A percentile compares a stretch with the other conserved stretches of the same genome.
phyloP scores from a whole-genome alignment of 2,113 vertebrate genomes.

The Dicaeum eximium region DNA sequence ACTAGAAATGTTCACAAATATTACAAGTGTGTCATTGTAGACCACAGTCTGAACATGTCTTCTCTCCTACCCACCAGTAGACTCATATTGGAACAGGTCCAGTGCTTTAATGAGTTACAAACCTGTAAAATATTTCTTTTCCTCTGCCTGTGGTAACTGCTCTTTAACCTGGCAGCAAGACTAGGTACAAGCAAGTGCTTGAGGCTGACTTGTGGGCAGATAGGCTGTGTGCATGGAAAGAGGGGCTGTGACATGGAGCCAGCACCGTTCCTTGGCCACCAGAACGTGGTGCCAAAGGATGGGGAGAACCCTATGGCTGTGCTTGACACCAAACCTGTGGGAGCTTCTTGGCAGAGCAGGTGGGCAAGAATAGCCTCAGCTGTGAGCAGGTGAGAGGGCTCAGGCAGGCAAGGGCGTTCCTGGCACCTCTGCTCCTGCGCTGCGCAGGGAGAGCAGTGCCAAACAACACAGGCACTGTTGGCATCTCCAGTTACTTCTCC shows the following conservation, averaged over 20 bases:
- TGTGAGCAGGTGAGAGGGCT: not conserved
- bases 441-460: not conserved
- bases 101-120: conserved; percentile 38
- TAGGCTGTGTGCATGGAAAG: fast-evolving
- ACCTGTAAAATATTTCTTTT: conserved; percentile 38
- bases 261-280: fast-evolving
- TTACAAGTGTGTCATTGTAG: not conserved
- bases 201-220: not conserved
- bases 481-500: not conserved
- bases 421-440: fast-evolving
- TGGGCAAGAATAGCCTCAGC: not conserved
- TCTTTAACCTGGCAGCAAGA: conserved; percentile 1
- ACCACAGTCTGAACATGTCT: conserved; percentile 20
- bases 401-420: not conserved
- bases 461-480: not conserved
- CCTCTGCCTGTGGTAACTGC: not conserved
- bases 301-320: not conserved
- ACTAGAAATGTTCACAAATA: not conserved
- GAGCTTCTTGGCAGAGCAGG: not conserved
- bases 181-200: not conserved
- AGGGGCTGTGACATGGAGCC: fast-evolving
- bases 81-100: not conserved
- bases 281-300: fast-evolving
- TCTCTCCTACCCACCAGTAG: not conserved
- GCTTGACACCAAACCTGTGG: not conserved